phyloP scores from a whole-genome alignment of 2,113 vertebrate genomes.

The Cairina moschata region DNA sequence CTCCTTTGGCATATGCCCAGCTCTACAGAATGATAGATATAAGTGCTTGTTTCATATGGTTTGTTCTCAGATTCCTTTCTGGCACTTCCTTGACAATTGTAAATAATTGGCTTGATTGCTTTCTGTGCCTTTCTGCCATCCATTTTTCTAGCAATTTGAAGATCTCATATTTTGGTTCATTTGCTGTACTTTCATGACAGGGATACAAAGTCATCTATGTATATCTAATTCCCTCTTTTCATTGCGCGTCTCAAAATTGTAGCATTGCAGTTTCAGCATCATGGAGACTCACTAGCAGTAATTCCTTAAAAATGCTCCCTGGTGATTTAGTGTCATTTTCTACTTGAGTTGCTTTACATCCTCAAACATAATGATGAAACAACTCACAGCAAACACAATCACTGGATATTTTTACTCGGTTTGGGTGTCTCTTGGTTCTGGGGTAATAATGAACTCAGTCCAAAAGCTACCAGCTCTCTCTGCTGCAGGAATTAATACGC shows the following conservation, averaged over 20 bases:
- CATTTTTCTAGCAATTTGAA: background rate
- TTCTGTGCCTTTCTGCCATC: slow-evolving; percentile 7
- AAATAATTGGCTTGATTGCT: slow-evolving; percentile 44
- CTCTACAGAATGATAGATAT: slow-evolving; percentile 24
- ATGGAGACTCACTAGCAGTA: background rate
- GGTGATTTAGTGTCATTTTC: slow-evolving; percentile 20
- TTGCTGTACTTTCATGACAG: background rate
- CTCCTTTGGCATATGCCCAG: slow-evolving; percentile 39
- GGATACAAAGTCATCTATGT: background rate
- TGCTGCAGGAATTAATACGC: background rate
- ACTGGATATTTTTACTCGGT: background rate
- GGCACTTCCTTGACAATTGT: background rate
- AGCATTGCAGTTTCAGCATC: background rate
- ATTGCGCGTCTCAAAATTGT: background rate
- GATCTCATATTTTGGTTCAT: slow-evolving; percentile 20
- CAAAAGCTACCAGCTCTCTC: slow-evolving; percentile 3
- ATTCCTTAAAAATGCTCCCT: background rate
- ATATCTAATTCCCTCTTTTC: slow-evolving; percentile 5
- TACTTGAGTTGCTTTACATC: background rate
- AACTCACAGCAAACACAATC: background rate
- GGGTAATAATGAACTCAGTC: background rate
- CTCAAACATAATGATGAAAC: background rate
- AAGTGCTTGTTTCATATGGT: slow-evolving; percentile 7
- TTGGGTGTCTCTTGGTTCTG: background rate
- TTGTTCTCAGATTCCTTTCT: slow-evolving; percentile 42